Evolutionary conservation across 2,888 invertebrate species (phyloP).

Genomic region (Hyppa rectilinea): DNA sequence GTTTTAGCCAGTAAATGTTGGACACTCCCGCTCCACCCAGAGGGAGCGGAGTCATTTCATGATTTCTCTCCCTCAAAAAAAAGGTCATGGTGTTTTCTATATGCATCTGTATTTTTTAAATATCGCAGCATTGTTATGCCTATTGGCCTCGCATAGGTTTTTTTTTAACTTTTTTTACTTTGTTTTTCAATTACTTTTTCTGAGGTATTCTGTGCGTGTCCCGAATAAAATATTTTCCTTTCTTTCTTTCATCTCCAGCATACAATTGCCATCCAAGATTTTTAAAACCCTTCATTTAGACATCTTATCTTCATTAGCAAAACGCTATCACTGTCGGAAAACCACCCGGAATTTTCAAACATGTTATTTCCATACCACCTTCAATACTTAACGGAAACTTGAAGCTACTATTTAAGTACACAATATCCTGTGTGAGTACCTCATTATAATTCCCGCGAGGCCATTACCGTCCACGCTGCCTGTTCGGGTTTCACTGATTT

Average conservation of each 20-base stretch:
- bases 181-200: no score
- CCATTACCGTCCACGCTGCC: slow-evolving; percentile 73
- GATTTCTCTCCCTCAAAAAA: no score
- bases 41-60: no score
- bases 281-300: neutral
- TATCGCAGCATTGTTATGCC: no score
- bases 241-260: neutral
- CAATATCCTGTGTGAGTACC: slow-evolving; percentile 65
- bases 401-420: slow-evolving; percentile 32
- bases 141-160: no score
- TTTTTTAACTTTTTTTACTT: no score
- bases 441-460: slow-evolving; percentile 78
- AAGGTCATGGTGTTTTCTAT: no score
- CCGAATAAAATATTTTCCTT: no score
- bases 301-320: neutral
- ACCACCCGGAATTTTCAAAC: neutral
- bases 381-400: slow-evolving; percentile 17
- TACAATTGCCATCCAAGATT: neutral
- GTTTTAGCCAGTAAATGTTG: no score
- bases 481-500: slow-evolving; percentile 79
- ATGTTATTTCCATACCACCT: slow-evolving; percentile 19
- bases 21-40: no score
- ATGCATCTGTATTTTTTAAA: no score
- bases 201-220: no score
- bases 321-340: neutral